Base-by-base conservation (phyloP, 2,888 invertebrate species). In the Heliconius aoede region DNA sequence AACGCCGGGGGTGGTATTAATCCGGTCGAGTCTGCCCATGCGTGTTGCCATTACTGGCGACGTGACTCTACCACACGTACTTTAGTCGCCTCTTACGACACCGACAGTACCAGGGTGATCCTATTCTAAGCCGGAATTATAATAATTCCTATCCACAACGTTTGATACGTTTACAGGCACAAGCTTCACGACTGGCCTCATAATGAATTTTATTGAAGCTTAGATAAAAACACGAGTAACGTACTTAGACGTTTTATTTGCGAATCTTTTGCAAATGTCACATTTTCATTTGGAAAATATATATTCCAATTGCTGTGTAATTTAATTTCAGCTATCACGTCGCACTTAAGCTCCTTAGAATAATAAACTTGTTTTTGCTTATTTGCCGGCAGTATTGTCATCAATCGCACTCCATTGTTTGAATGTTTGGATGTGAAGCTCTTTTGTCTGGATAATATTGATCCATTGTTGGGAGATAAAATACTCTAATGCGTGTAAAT, bases 401-500 rank as follows among this genome's bases (percentile, higher is more conserved):
- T 80, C 78, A 80, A 77, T 78, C 74, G 78, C 69, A 55, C 62
- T 51, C 73, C 74, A 76, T 77, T 76, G 78, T 80, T 77, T 72
- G 74, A 75, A 64, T 76, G 69, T 76, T 72, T 78, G 77, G 77
- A 78, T 76, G 71, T 73, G 74, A 77, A 78, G 72, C 71, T 72
- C 84, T 83, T 83, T 85, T 84, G 82, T 84, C 81, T 80, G 79
- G 55, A 75, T 81, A 79, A 78, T 81, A 83, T 81, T 79, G 83
- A 80, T 81, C 83, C 81, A 82, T 84, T 85, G 84, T 84, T 81
- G 76, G 77, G 68, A 80, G 82, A 84, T 84, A 84, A 84, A 85
- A 85, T 85, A 86, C 81, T 82, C 83, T 85, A 85, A 85, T 85
- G 85, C 82, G 84, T 84, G 78, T 79, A 73, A 76, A 77, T 86